phyloP scores from a whole-genome alignment of 2,797 vertebrate species.

The Muscicapa comitata region DNA sequence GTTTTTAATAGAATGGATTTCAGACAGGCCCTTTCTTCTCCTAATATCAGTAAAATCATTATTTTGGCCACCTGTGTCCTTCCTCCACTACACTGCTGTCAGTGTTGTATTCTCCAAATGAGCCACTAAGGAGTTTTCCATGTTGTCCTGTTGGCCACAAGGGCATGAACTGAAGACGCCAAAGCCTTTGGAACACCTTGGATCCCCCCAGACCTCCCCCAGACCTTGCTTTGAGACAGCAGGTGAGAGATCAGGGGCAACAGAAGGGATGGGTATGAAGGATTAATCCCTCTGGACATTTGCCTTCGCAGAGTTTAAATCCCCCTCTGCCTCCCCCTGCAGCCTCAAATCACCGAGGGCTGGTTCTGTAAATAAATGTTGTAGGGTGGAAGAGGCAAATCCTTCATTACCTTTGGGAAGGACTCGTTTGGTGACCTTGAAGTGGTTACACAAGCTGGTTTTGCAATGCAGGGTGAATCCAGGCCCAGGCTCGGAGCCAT shows the following conservation, averaged over 20 bases:
- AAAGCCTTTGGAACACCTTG: not conserved
- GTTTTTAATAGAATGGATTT: not conserved
- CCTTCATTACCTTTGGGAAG: constrained; percentile 29
- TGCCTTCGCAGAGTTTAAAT: constrained; percentile 21
- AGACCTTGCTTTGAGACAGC: not conserved
- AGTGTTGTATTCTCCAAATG: not conserved
- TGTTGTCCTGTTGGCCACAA: not conserved
- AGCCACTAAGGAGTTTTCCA: not conserved
- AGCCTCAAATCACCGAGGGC: not conserved
- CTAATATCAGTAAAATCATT: not conserved
- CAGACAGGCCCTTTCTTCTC: not conserved
- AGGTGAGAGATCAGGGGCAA: not conserved
- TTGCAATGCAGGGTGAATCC: not conserved
- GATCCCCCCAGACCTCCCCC: not conserved
- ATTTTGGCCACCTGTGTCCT: not conserved
- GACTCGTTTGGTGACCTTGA: constrained; percentile 23
- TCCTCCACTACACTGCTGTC: not conserved
- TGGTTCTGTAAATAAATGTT: not conserved
- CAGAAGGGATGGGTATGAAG: not conserved
- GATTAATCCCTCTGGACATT: constrained; percentile 5
- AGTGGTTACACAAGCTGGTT: constrained; percentile 2
- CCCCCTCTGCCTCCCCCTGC: not conserved
- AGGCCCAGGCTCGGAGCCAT: constrained; percentile 10
- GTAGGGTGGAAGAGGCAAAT: not conserved
- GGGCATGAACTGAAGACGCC: not conserved